Evolutionary conservation across 2,797 vertebrate species (phyloP).

Genomic region (Spinus olivaceus): DNA sequence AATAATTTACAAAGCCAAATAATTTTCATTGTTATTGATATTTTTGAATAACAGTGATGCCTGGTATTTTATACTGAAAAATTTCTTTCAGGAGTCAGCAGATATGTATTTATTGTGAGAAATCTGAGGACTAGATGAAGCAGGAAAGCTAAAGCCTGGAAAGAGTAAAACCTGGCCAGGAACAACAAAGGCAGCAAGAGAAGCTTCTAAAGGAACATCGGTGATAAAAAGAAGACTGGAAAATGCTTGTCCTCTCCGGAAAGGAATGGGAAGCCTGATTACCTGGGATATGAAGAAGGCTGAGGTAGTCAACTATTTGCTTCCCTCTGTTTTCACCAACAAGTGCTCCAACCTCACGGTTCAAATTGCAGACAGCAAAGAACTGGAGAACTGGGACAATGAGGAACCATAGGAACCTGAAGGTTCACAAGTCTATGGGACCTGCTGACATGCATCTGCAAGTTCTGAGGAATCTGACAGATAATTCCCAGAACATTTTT

Average conservation of each 20-base stretch:
- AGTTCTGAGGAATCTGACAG: neutral
- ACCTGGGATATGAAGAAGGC: neutral
- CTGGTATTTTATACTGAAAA: neutral
- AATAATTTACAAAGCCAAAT: neutral
- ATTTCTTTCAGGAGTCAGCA: neutral
- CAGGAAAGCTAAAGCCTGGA: neutral
- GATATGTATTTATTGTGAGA: neutral
- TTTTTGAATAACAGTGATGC: neutral
- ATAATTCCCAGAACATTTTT: neutral
- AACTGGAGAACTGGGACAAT: neutral
- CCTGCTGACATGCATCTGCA: neutral
- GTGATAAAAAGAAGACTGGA: neutral
- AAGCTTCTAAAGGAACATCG: neutral
- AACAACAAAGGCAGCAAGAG: neutral
- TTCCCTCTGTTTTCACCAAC: neutral
- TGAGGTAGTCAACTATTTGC: neutral
- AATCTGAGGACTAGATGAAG: neutral
- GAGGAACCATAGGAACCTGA: neutral
- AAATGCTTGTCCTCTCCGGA: neutral
- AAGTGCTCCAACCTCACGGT: rapidly evolving
- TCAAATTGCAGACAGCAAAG: neutral
- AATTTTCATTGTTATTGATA: neutral
- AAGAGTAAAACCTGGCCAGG: neutral
- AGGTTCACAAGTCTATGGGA: neutral
- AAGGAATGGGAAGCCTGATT: neutral